Evolutionary conservation across 2,113 vertebrate species (phyloP).

Genomic region (Hylia prasina): DNA sequence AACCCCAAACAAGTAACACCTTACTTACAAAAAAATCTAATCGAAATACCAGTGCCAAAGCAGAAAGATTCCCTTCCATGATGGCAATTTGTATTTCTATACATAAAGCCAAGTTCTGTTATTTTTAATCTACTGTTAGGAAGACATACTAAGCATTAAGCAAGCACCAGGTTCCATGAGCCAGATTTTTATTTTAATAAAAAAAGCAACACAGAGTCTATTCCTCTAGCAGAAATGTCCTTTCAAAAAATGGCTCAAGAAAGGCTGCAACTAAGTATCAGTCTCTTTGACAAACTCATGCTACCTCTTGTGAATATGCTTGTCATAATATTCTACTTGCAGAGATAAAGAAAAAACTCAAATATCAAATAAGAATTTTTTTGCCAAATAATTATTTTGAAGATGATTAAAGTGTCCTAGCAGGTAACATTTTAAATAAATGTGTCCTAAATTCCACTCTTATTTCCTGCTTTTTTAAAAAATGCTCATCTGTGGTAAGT

Average conservation of each 20-base stretch:
- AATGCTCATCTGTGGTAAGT: not conserved
- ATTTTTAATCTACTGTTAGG: slow-evolving; percentile 24
- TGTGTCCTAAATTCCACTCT: not conserved
- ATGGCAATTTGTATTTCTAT: slow-evolving; percentile 5
- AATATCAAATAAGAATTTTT: not conserved
- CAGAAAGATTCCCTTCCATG: not conserved
- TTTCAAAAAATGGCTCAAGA: not conserved
- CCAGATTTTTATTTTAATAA: not conserved
- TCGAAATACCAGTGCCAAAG: not conserved
- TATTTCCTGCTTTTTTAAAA: not conserved
- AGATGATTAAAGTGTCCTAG: not conserved
- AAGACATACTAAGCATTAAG: not conserved
- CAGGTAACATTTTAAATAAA: not conserved
- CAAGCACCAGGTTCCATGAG: not conserved
- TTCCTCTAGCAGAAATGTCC: not conserved
- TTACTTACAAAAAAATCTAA: not conserved
- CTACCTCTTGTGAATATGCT: not conserved
- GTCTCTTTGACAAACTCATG: not conserved
- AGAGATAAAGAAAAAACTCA: not conserved
- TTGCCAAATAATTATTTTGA: not conserved
- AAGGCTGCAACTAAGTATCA: not conserved
- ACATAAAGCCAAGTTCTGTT: slow-evolving; percentile 19
- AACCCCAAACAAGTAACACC: not conserved
- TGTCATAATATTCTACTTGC: not conserved
- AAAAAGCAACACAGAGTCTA: not conserved